Evolutionary conservation across 2,888 invertebrate genomes (phyloP).

Genomic region (Erpobdella octoculata): DNA sequence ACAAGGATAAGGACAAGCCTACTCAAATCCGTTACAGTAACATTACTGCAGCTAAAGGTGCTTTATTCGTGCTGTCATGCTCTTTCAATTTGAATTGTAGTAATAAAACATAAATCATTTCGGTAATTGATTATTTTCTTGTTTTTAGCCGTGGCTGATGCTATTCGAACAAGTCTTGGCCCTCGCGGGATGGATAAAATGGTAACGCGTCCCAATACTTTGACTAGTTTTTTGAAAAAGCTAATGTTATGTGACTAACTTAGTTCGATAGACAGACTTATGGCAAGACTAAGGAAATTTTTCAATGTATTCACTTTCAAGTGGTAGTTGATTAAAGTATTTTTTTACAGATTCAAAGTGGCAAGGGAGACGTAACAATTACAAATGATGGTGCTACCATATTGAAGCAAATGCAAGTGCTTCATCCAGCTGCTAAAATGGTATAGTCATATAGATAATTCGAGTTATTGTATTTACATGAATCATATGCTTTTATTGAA

Average conservation of each 20-base stretch:
- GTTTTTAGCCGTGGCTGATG: slow-evolving; percentile 86
- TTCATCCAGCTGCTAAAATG: slow-evolving; percentile 98
- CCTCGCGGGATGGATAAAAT: slow-evolving; percentile 99
- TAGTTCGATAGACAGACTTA: neutral
- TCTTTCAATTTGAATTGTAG: neutral
- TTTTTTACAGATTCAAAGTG: slow-evolving; percentile 72
- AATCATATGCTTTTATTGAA: neutral
- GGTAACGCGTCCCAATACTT: no score
- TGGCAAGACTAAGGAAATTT: neutral
- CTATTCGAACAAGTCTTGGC: slow-evolving; percentile 93
- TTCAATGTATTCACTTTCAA: neutral
- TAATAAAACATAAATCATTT: slow-evolving; percentile 9
- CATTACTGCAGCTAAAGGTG: slow-evolving; percentile 95
- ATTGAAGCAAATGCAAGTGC: slow-evolving; percentile 93
- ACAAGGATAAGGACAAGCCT: slow-evolving; percentile 67
- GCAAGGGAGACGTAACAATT: slow-evolving; percentile 95
- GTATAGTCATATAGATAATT: slow-evolving; percentile 54
- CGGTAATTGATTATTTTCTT: neutral
- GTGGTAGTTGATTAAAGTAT: neutral
- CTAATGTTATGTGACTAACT: no score
- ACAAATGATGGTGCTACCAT: slow-evolving; percentile 99
- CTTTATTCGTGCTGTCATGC: neutral
- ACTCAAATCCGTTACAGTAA: slow-evolving; percentile 86
- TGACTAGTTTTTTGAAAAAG: no score
- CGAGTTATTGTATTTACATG: neutral